phyloP scores from a whole-genome alignment of 1,140 invertebrate species.

The Macrobrachium rosenbergii region DNA sequence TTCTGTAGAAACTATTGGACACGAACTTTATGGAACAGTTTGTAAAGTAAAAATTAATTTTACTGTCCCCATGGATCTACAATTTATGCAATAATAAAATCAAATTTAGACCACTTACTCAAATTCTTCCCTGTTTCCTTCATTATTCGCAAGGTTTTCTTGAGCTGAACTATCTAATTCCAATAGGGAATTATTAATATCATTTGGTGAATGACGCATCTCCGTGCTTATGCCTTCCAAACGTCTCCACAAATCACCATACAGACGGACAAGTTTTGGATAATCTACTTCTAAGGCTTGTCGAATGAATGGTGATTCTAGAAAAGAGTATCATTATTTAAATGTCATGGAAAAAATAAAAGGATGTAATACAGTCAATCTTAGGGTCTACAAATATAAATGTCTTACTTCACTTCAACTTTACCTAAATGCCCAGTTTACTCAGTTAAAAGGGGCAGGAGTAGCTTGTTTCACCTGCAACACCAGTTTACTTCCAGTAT shows the following conservation, averaged over 20 bases:
- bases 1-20: too few species aligned
- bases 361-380: too few species aligned
- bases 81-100: background rate
- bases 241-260: conserved; percentile 77
- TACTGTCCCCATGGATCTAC: too few species aligned
- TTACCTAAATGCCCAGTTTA: too few species aligned
- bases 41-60: too few species aligned
- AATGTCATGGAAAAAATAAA: too few species aligned
- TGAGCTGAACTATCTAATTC: background rate
- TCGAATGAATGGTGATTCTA: conserved; percentile 80
- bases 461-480: too few species aligned
- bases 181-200: background rate
- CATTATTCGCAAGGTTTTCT: background rate
- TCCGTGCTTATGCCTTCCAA: conserved; percentile 70
- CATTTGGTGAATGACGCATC: conserved; percentile 25
- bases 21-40: too few species aligned
- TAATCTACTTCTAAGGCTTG: conserved; percentile 91
- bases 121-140: conserved; percentile 17
- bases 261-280: conserved; percentile 84
- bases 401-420: too few species aligned
- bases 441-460: too few species aligned
- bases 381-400: too few species aligned
- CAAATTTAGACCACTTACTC: conserved; percentile 24
- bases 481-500: too few species aligned
- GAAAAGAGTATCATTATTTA: background rate